Percentiles rank a stretch among this genome's conserved stretches.
Evolutionary conservation across 2,888 invertebrate species (phyloP).

Genomic region (Eupelmus urozonus): DNA sequence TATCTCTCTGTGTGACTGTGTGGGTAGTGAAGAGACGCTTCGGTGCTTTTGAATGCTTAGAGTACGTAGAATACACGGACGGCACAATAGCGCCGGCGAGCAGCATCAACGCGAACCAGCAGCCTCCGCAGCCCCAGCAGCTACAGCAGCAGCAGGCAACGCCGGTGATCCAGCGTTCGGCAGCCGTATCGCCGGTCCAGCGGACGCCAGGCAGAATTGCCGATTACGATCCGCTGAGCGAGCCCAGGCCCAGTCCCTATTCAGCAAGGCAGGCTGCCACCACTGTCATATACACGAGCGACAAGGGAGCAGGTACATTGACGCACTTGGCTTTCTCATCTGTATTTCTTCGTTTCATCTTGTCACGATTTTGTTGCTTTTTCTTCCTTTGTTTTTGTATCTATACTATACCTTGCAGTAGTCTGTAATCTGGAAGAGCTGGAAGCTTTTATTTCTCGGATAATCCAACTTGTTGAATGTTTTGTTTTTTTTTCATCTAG

Average conservation of each 20-base stretch:
- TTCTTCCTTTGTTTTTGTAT: constrained; percentile 52
- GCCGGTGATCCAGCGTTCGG: constrained; percentile 62
- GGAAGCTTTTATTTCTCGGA: neutral
- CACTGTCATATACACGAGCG: constrained; percentile 91
- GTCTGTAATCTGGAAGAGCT: too few species aligned
- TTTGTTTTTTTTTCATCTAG: constrained; percentile 67
- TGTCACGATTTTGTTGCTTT: neutral
- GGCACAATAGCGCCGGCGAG: constrained; percentile 73
- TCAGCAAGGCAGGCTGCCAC: constrained; percentile 87
- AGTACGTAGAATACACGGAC: constrained; percentile 76
- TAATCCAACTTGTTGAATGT: too few species aligned
- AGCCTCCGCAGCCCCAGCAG: constrained; percentile 45
- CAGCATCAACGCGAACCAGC: constrained; percentile 63
- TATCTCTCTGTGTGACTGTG: too few species aligned
- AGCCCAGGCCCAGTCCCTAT: constrained; percentile 84
- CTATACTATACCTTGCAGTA: too few species aligned
- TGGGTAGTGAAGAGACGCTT: neutral
- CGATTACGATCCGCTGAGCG: constrained; percentile 88
- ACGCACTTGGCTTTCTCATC: neutral
- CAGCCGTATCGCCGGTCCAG: constrained; percentile 70
- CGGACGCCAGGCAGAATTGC: constrained; percentile 86
- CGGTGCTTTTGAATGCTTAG: constrained; percentile 61
- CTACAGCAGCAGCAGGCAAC: constrained; percentile 14
- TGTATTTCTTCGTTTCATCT: neutral
- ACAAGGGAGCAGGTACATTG: constrained; percentile 82